Percentiles rank a stretch among this genome's conserved stretches.
Conservation (phyloP, 2,113 vertebrate species). For the Hemicordylus capensis region DNA sequence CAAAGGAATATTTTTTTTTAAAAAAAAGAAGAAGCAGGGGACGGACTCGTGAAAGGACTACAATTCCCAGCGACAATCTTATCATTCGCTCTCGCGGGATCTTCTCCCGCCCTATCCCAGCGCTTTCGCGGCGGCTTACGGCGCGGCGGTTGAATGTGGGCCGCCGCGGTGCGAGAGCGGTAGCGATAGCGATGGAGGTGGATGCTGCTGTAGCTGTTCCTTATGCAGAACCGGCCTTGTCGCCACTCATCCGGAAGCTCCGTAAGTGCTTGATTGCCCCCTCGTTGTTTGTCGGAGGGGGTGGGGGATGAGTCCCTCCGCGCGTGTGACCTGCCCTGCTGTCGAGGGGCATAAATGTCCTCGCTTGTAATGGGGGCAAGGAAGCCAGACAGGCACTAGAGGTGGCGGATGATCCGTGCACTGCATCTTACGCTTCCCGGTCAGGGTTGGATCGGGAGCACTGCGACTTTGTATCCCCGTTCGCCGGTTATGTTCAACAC, state of each 20-base stretch:
- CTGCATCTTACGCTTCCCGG: no score
- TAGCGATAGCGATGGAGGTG: not conserved
- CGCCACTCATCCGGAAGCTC: constrained; percentile 83
- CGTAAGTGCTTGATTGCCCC: constrained; percentile 68
- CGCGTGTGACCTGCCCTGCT: not conserved
- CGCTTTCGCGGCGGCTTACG: not conserved
- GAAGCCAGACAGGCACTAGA: no score
- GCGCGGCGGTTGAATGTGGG: constrained; percentile 61
- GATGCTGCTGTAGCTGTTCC: constrained; percentile 46
- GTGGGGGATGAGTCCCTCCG: no score
- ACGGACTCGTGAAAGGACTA: constrained; percentile 1
- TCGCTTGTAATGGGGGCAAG: not conserved
- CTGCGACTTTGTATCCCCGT: no score
- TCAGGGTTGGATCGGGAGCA: no score
- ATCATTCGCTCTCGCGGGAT: not conserved
- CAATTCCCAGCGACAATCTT: constrained; percentile 16
- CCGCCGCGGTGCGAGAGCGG: not conserved
- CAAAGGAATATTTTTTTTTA: not conserved
- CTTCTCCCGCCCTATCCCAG: not conserved
- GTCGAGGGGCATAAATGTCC: not conserved
- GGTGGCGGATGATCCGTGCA: no score
- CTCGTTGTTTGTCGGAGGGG: no score
- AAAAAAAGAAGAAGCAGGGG: not conserved
- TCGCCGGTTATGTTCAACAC: no score
- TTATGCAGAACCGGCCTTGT: constrained; percentile 64